Evolutionary conservation across 2,888 invertebrate genomes (phyloP).

Genomic region (Noctua comes): DNA sequence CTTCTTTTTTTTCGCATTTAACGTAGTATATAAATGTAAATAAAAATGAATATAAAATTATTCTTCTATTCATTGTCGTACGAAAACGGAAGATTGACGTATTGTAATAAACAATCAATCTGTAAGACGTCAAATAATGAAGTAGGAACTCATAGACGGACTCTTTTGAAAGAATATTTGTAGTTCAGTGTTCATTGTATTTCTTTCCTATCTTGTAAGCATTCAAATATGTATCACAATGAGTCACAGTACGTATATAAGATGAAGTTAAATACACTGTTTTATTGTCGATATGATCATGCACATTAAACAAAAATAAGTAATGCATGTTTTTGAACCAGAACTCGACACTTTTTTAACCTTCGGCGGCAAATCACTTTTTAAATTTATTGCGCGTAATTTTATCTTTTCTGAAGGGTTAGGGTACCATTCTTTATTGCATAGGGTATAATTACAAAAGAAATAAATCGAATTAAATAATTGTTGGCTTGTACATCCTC

Average conservation of each 20-base stretch:
- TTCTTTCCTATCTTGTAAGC: neutral
- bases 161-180: slow-evolving; percentile 4
- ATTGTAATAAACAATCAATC: neutral
- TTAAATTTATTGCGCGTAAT: slow-evolving; percentile 16
- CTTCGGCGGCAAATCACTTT: neutral
- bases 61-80: slow-evolving; percentile 56
- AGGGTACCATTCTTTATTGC: slow-evolving; percentile 70
- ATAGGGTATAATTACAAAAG: slow-evolving; percentile 74
- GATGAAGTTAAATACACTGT: slow-evolving; percentile 19
- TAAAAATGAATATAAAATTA: slow-evolving; percentile 54
- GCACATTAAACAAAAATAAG: neutral
- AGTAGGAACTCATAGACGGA: slow-evolving; percentile 12
- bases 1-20: slow-evolving; percentile 52
- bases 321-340: slow-evolving; percentile 5
- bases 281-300: slow-evolving; percentile 5
- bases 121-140: slow-evolving; percentile 21
- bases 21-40: slow-evolving; percentile 46
- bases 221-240: neutral
- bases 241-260: neutral
- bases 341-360: neutral
- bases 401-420: slow-evolving; percentile 45
- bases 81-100: slow-evolving; percentile 39
- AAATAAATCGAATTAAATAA: slow-evolving; percentile 76
- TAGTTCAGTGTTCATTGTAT: slow-evolving; percentile 1
- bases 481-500: slow-evolving; percentile 79